Conservation (phyloP, 1,140 invertebrate species). For the Brachionus asplanchnoidis region DNA sequence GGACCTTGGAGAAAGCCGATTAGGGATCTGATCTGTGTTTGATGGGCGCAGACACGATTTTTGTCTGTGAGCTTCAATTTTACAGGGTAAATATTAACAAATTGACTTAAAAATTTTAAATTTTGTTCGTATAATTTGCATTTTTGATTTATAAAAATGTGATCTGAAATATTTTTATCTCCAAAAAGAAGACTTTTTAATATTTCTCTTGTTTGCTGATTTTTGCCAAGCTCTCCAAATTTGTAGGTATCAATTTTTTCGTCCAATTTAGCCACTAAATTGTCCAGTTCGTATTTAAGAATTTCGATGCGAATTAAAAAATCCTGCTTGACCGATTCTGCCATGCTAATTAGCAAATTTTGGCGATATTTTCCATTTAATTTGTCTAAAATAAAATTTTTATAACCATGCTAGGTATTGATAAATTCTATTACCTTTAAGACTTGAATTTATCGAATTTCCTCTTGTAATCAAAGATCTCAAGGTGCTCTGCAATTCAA, state of each 20-base stretch:
- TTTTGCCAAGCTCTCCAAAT: not conserved
- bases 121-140: conserved; percentile 26
- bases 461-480: not conserved
- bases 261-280: not conserved
- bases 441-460: not conserved
- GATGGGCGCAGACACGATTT: not conserved
- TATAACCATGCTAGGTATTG: not conserved
- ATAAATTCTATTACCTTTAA: not conserved
- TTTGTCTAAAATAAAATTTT: not conserved
- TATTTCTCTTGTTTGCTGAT: not conserved
- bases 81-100: not conserved
- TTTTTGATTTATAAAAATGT: conserved; percentile 10
- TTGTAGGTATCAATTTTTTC: not conserved
- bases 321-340: not conserved
- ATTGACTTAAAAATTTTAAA: not conserved
- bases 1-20: not conserved
- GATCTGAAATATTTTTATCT: not conserved
- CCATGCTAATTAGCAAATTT: not conserved
- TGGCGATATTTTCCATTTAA: not conserved
- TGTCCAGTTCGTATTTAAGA: not conserved
- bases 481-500: not conserved
- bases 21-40: not conserved
- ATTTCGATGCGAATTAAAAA: not conserved
- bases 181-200: not conserved
- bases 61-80: not conserved